Evolutionary conservation across 2,888 invertebrate genomes (phyloP), one percentile per base, ranked within the genome.

Genomic region (Sylvicola fuscatus): DNA sequence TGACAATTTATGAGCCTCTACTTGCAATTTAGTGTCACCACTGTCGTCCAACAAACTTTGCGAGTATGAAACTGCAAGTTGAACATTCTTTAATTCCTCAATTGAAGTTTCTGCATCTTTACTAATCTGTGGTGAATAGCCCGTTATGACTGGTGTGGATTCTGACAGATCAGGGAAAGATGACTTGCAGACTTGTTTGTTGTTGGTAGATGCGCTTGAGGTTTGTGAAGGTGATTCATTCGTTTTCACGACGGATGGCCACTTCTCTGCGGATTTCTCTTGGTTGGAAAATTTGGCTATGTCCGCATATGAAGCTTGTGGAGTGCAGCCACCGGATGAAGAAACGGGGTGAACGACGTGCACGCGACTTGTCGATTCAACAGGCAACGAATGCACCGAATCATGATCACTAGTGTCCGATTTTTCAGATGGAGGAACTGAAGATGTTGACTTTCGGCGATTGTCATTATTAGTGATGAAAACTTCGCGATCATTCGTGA

Each of bases 311-410:
- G 82, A 82, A 32, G 68, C 54, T 54, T 49, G 62, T 45, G 47
- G 58, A 46, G 43, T 29, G 29, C 29, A 5, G n/a, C 29, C 29
- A 10, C 29, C 11, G 14, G 28, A 40, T 21, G 51, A 52, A 21
- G 56, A 54, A 42, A 65, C 65, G 32, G 76, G 70, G 15, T 83
- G 83, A 49, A 83, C 63, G 44, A 84, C 84, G 60, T 83, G 82
- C 44, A 83, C 80, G 8, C 21, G 21, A 21, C 27, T 40, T 16
- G 51, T 52, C 21, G 56, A 54, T 42, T 66, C 65, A 33, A 77
- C 70, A 16, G 83, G 83, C 49, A 83, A 63, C 44, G 84, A 84
- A 60, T 83, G 82, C 44, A 83, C 80, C 12, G 83, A 83, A 52
- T 86, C 86, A 49, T 76, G 66, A 57, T 70, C 70, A 51, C 79